Evolutionary conservation across 2,797 vertebrate species (phyloP).

Genomic region (Paramormyrops hopkinsi): DNA sequence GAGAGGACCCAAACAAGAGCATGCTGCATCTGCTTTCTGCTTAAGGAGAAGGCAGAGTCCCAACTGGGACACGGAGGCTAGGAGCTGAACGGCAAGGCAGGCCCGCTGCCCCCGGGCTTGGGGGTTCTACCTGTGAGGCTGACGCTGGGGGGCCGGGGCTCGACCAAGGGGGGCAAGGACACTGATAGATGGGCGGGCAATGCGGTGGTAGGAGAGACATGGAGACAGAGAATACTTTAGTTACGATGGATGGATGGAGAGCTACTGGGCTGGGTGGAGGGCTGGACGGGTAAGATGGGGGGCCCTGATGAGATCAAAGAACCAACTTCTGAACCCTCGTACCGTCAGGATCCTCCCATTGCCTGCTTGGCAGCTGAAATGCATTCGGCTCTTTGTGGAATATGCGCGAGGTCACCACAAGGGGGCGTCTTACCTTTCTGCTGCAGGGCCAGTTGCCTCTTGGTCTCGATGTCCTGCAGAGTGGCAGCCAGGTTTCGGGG

Average conservation of each 20-base stretch:
- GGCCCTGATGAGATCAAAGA: not conserved
- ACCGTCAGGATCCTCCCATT: not conserved
- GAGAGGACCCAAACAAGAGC: not conserved
- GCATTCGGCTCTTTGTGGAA: not conserved
- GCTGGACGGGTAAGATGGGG: not conserved
- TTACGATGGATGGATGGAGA: not conserved
- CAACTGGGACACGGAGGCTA: not conserved
- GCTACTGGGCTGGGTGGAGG: not conserved
- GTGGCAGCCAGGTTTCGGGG: slow-evolving; percentile 83
- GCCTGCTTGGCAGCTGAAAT: not conserved
- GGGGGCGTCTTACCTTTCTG: slow-evolving; percentile 75
- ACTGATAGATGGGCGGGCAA: slow-evolving; percentile 32
- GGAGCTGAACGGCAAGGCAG: slow-evolving; percentile 23
- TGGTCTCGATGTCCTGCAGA: slow-evolving; percentile 88
- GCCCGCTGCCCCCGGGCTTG: slow-evolving; percentile 35
- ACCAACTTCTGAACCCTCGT: not conserved
- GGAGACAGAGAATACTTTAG: not conserved
- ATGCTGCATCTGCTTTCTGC: not conserved
- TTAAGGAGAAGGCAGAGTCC: not conserved
- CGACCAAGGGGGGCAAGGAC: slow-evolving; percentile 41
- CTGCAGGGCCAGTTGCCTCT: slow-evolving; percentile 86
- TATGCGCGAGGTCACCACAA: not conserved
- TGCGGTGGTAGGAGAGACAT: not conserved
- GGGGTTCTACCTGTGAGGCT: slow-evolving; percentile 52
- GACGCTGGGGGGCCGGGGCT: slow-evolving; percentile 35